A percentile compares a stretch with the other conserved stretches of the same genome.
Conservation (phyloP, 1,140 invertebrate genomes). For the Apis mellifera region Amel_HAv3.1 CM009931.2:24796501-24797000, state of each 20-base stretch:
- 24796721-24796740: not conserved
- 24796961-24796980: not conserved
- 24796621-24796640: no score
- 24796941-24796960: conserved; percentile 14
- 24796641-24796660: no score
- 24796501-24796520: no score
- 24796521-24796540: no score
- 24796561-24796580: no score
- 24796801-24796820: not conserved
- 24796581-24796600: no score
- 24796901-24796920: not conserved
- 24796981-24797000: conserved; percentile 15
- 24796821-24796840: conserved; percentile 6
- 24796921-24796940: not conserved
- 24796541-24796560: no score
- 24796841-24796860: conserved; percentile 23
- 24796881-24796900: no score
- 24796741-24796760: conserved; percentile 6
- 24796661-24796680: no score
- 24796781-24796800: not conserved
- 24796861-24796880: not conserved
- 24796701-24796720: not conserved
- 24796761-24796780: not conserved
- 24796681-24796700: no score
- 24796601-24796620: no score